Conservation (phyloP, 2,797 vertebrate species). For the Poliocrania exsul region DNA sequence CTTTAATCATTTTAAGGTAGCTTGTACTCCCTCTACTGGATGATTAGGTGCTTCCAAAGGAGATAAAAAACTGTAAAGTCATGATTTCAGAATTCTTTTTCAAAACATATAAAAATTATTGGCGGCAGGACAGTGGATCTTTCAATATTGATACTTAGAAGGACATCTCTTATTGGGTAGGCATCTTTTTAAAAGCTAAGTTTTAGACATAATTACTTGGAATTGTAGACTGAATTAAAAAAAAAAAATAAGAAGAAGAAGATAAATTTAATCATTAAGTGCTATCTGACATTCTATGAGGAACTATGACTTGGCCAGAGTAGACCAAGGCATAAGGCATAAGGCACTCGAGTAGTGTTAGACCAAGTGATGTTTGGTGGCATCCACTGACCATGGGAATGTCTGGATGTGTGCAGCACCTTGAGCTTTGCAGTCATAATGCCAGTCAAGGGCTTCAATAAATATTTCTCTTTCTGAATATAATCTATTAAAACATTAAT, state of each 20-base stretch:
- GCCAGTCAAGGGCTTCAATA: neutral
- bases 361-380: neutral
- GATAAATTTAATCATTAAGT: neutral
- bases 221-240: neutral
- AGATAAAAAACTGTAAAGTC: neutral
- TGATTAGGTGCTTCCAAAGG: neutral
- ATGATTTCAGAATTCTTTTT: neutral
- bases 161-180: neutral
- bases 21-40: conserved; percentile 63
- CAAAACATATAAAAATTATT: neutral
- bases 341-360: neutral
- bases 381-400: neutral
- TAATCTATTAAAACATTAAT: neutral
- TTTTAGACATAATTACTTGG: neutral
- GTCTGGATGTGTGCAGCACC: neutral
- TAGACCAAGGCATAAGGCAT: neutral
- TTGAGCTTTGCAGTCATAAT: neutral
- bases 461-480: neutral
- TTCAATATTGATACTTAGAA: neutral
- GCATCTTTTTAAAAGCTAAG: neutral
- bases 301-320: neutral
- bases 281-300: neutral
- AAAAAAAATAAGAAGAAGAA: neutral
- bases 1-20: conserved; percentile 16
- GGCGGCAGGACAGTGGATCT: neutral